phyloP scores from a whole-genome alignment of 1,140 invertebrate genomes.

The Gryon sp. region DNA sequence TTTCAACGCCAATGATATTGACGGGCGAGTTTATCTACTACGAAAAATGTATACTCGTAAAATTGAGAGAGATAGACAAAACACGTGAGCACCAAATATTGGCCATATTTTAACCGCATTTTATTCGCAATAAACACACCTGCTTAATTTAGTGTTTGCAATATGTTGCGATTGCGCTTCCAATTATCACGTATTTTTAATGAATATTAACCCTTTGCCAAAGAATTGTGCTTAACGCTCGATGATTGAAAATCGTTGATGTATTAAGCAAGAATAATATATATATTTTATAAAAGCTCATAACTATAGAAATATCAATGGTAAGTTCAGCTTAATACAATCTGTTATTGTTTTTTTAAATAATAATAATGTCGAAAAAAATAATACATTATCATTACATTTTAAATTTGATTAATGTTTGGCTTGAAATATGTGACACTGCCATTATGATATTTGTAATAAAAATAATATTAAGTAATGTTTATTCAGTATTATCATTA shows the following conservation, averaged over 20 bases:
- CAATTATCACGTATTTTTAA: conserved; percentile 36
- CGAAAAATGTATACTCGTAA: conserved; percentile 28
- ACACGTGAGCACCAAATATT: conserved; percentile 32
- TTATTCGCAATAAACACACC: conserved; percentile 29
- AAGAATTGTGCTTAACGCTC: background rate
- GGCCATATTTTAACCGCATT: conserved; percentile 38
- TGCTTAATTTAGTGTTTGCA: conserved; percentile 21
- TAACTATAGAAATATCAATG: conserved; percentile 1
- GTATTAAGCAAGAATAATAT: conserved; percentile 2
- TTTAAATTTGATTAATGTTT: too few relatives aligned
- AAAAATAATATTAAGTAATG: too few relatives aligned
- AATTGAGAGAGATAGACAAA: background rate
- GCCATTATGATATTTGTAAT: too few relatives aligned
- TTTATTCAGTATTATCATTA: too few relatives aligned
- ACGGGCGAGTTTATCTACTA: conserved; percentile 21
- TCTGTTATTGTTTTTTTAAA: too few relatives aligned
- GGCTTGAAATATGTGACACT: too few relatives aligned
- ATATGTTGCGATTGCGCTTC: conserved; percentile 21
- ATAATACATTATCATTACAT: too few relatives aligned
- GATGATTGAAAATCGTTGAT: conserved; percentile 17
- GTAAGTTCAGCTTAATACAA: too few relatives aligned
- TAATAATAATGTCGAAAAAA: too few relatives aligned
- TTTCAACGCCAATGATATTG: conserved; percentile 32
- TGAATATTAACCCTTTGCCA: conserved; percentile 29
- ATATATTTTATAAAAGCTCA: conserved; percentile 2